phyloP scores from a whole-genome alignment of 2,888 invertebrate genomes.

The Drosophila atroscutellata region DNA sequence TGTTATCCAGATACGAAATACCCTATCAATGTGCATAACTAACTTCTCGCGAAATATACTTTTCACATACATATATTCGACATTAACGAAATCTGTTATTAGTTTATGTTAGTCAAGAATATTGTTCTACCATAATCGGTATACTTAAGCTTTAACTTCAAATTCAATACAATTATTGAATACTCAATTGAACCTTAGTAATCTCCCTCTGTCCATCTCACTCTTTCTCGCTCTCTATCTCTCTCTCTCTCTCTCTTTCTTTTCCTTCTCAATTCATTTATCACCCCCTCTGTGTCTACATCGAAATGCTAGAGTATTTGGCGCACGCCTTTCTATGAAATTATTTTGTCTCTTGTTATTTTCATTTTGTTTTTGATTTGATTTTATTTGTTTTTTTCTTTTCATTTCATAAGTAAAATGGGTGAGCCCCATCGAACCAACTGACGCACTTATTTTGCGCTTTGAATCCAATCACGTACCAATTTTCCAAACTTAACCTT shows the following conservation, averaged over 20 bases:
- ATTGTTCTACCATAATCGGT: neutral
- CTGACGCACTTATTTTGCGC: slow-evolving; percentile 79
- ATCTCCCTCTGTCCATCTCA: neutral
- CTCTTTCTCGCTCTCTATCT: neutral
- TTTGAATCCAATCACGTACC: slow-evolving; percentile 80
- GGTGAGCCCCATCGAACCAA: slow-evolving; percentile 31
- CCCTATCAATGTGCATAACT: slow-evolving; percentile 4
- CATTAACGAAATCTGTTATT: neutral
- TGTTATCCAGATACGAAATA: slow-evolving; percentile 19
- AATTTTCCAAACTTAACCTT: slow-evolving; percentile 80
- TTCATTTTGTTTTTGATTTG: slow-evolving; percentile 32
- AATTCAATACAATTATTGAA: neutral
- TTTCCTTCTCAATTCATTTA: neutral
- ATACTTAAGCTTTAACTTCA: neutral
- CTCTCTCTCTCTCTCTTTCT: neutral
- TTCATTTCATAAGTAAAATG: slow-evolving; percentile 73
- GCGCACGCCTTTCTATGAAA: neutral
- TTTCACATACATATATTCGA: neutral
- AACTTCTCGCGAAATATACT: neutral
- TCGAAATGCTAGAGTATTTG: slow-evolving; percentile 28
- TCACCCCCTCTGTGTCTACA: neutral
- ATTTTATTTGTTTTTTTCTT: slow-evolving; percentile 14
- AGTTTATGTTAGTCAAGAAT: neutral
- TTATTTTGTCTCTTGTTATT: slow-evolving; percentile 15
- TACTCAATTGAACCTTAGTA: neutral